Evolutionary conservation across 2,113 vertebrate genomes (phyloP).

Genomic region (Malaclemys terrapin): DNA sequence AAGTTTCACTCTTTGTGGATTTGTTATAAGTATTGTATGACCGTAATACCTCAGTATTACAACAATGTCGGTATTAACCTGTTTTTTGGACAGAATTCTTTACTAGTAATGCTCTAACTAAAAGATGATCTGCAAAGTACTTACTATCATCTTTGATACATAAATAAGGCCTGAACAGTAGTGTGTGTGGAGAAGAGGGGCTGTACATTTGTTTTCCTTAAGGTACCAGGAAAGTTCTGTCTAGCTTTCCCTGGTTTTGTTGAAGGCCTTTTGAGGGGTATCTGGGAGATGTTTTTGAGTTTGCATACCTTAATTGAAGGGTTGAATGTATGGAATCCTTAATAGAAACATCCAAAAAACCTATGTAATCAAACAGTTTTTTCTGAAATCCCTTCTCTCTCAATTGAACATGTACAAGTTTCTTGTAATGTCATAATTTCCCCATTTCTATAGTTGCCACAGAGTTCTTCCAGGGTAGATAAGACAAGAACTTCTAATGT

Average conservation of each 20-base stretch:
- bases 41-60: too few relatives aligned
- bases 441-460: background rate
- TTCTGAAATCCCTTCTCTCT: background rate
- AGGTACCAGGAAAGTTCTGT: background rate
- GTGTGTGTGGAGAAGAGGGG: background rate
- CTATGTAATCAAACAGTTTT: background rate
- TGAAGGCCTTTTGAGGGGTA: background rate
- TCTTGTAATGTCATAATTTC: background rate
- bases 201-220: fast-evolving
- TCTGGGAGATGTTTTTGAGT: background rate
- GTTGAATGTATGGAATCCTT: background rate
- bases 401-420: background rate
- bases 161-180: background rate
- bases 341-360: background rate
- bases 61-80: background rate
- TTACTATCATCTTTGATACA: background rate
- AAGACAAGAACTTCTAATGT: background rate
- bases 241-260: background rate
- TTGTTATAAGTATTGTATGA: background rate
- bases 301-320: background rate
- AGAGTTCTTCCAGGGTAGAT: background rate
- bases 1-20: background rate
- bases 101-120: background rate
- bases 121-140: fast-evolving
- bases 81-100: background rate